A percentile compares a stretch with the other conserved stretches of the same genome.
These are phyloP conservation scores for Bombus pyrosoma DNA, from an alignment of 1,140 invertebrate species.

Conservation along the genomic window DNA sequence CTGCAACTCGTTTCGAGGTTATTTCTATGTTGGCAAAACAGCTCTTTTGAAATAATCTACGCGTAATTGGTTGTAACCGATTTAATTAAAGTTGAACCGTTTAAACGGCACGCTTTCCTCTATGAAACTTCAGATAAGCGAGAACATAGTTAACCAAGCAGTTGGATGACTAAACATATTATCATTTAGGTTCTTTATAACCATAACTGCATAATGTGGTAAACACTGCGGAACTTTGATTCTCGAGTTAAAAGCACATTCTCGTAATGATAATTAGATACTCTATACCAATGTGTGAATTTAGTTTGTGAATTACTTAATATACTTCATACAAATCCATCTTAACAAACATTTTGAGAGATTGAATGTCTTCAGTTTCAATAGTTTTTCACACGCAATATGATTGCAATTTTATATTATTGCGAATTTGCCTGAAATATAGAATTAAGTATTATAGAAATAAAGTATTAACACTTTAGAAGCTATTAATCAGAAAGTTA, in stretches of 20 bases:
- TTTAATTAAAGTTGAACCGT: conserved; percentile 55
- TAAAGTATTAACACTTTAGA: too few species aligned
- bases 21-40: neutral
- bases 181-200: conserved; percentile 2
- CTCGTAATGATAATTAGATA: neutral
- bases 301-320: neutral
- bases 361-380: too few species aligned
- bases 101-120: conserved; percentile 1
- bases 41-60: conserved; percentile 34
- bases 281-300: neutral
- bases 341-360: neutral
- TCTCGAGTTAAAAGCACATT: neutral
- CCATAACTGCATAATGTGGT: conserved; percentile 1
- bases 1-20: conserved; percentile 17
- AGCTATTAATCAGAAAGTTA: too few species aligned
- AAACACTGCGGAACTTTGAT: neutral
- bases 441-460: too few species aligned
- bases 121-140: conserved; percentile 8
- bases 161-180: neutral
- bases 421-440: too few species aligned
- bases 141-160: neutral
- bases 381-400: too few species aligned
- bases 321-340: neutral
- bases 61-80: conserved; percentile 32
- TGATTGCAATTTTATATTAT: too few species aligned